Evolutionary conservation across 2,888 invertebrate species (phyloP), one percentile per base, ranked within the genome.

Genomic region (Drosophila nr. medialis): DNA sequence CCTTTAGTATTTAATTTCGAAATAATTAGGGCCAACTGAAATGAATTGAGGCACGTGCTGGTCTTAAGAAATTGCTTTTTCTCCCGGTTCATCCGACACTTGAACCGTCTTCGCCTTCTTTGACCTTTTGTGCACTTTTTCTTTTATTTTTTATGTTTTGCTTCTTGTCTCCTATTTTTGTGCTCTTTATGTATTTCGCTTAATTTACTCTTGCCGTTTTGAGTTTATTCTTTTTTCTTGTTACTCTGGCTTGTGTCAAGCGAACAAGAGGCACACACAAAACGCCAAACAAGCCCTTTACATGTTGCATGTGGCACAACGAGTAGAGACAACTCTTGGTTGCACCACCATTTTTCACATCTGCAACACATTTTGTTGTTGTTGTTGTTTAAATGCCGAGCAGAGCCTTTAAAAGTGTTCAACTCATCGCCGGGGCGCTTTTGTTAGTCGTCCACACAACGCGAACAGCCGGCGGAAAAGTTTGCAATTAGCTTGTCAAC

Each of bases 401-500:
- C 40, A 59, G 21, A 56, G 51, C 38, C 51, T 68, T 81, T 70
- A 70, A 70, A 87, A 67, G 66, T 58, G 45, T 59, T 48, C 63
- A 72, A 66, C 65, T 71, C 58, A 55, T 49, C 27, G 64, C 50
- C 53, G 48, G 48, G 42, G 21, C 51, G 32, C 70, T 55, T 75
- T 81, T 78, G 85, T 81, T 70, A 36, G 36, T 21, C 42, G 38
- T 24, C 27, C 34, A 62, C 27, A 67, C 71, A 68, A 77, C 64
- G 53, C 15, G 27, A 66, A 75, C 65, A 69, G 63, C 63, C 56
- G 79, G 66, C 87, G 75, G 80, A 85, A 87, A 79, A 79, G 74
- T 87, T 84, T 76, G 73, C 84, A 85, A 85, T 89, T 85, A 85
- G 88, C 85, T 72, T 73, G 89, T 73, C 75, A 75, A 81, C 87